These are phyloP conservation scores for Ctenopoma multispine DNA, from an alignment of 2,797 vertebrate species.

Conservation along the genomic window DNA sequence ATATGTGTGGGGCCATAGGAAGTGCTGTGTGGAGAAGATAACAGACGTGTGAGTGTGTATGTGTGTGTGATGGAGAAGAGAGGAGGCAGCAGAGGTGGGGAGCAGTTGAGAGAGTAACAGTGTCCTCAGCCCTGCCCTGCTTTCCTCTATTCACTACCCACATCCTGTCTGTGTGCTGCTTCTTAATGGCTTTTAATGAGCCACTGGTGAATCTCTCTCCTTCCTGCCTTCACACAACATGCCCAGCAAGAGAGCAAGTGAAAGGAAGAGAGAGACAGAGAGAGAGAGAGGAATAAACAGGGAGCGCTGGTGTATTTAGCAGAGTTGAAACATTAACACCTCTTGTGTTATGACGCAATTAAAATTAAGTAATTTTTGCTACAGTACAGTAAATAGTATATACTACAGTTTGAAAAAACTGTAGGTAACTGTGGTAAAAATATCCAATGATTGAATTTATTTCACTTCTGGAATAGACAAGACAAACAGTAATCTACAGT, in stretches of 20 bases:
- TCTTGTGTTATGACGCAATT: not conserved
- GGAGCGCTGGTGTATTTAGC: not conserved
- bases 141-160: constrained; percentile 87
- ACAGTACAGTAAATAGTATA: too few relatives aligned
- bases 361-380: too few relatives aligned
- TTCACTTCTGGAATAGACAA: too few relatives aligned
- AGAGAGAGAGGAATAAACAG: constrained; percentile 26
- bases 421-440: too few relatives aligned
- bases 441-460: too few relatives aligned
- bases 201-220: constrained; percentile 75
- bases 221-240: constrained; percentile 83
- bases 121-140: constrained; percentile 81
- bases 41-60: constrained; percentile 60
- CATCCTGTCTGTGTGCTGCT: constrained; percentile 83
- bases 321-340: constrained; percentile 20
- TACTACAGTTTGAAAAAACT: too few relatives aligned
- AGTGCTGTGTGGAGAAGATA: constrained; percentile 86
- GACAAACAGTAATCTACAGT: too few relatives aligned
- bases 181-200: constrained; percentile 86
- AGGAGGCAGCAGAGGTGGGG: constrained; percentile 38
- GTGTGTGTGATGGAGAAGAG: constrained; percentile 51
- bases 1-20: constrained; percentile 86
- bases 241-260: constrained; percentile 62
- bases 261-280: constrained; percentile 44
- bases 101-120: constrained; percentile 65